phyloP scores from a whole-genome alignment of 2,888 invertebrate genomes.

The Nasonia oneida region DNA sequence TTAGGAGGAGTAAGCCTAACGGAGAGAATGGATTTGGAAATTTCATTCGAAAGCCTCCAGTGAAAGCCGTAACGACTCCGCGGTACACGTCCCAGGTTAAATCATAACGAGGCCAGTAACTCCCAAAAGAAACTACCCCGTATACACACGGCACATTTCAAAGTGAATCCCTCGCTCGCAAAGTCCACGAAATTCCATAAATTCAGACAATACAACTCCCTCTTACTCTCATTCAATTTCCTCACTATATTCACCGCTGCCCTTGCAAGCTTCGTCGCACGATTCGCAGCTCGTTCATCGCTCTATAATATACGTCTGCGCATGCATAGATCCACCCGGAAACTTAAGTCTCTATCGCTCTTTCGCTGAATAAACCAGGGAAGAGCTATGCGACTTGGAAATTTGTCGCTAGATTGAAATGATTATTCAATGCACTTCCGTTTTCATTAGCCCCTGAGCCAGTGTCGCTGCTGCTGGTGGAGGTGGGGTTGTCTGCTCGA shows the following conservation, averaged over 20 bases:
- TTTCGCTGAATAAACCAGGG: not conserved
- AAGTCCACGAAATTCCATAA: slow-evolving; percentile 2
- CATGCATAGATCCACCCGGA: not conserved
- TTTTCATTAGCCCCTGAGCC: slow-evolving; percentile 46
- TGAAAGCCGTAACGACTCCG: not conserved
- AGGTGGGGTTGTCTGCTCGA: not conserved
- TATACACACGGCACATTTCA: not conserved
- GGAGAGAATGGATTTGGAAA: not conserved
- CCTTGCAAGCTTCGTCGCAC: not conserved
- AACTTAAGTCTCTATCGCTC: not conserved
- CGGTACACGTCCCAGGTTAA: not conserved
- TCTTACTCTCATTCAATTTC: not conserved
- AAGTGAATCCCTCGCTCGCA: not conserved
- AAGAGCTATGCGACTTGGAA: not conserved
- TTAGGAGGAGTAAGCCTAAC: not conserved
- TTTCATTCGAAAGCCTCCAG: not conserved
- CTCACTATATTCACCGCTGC: not conserved
- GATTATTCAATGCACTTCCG: slow-evolving; percentile 58
- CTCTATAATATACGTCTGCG: not conserved
- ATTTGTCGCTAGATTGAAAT: slow-evolving; percentile 39
- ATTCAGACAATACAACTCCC: slow-evolving; percentile 1
- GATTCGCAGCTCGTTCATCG: not conserved
- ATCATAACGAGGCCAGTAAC: not conserved
- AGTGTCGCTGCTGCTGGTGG: slow-evolving; percentile 10
- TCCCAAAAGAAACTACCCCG: not conserved